phyloP scores from a whole-genome alignment of 2,888 invertebrate species.

The Drosophila buzzatii region DNA sequence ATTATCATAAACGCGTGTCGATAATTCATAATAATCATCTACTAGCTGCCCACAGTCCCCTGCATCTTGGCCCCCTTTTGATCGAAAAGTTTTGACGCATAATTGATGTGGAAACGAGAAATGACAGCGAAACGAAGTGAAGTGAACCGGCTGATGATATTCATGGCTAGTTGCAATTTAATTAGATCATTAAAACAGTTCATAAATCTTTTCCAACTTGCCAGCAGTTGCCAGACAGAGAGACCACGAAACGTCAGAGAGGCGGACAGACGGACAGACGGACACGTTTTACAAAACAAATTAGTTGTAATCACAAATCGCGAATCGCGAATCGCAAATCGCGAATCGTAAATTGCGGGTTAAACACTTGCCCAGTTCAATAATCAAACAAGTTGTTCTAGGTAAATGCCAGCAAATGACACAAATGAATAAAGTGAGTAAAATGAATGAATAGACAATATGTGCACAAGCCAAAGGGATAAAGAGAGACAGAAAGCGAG shows the following conservation, averaged over 20 bases:
- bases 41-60: background rate
- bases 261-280: conserved; percentile 18
- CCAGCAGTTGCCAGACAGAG: conserved; percentile 32
- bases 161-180: conserved; percentile 81
- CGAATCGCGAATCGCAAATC: conserved; percentile 47
- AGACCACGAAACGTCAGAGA: conserved; percentile 30
- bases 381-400: conserved; percentile 80
- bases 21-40: conserved; percentile 54
- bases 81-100: conserved; percentile 25
- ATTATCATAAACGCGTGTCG: conserved; percentile 69
- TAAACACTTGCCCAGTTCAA: conserved; percentile 69
- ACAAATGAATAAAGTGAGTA: conserved; percentile 48
- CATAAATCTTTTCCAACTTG: conserved; percentile 78
- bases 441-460: conserved; percentile 38
- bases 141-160: conserved; percentile 64
- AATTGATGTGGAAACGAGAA: conserved; percentile 43
- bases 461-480: conserved; percentile 20
- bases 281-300: conserved; percentile 74
- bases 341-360: conserved; percentile 52
- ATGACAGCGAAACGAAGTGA: conserved; percentile 35
- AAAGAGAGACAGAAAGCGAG: conserved; percentile 1
- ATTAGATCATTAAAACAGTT: conserved; percentile 81
- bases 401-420: conserved; percentile 54
- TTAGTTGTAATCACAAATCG: conserved; percentile 67
- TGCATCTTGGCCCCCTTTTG: background rate